These are phyloP conservation scores for Acheta domesticus DNA, from an alignment of 2,888 invertebrate species.

Conservation along the genomic window DNA sequence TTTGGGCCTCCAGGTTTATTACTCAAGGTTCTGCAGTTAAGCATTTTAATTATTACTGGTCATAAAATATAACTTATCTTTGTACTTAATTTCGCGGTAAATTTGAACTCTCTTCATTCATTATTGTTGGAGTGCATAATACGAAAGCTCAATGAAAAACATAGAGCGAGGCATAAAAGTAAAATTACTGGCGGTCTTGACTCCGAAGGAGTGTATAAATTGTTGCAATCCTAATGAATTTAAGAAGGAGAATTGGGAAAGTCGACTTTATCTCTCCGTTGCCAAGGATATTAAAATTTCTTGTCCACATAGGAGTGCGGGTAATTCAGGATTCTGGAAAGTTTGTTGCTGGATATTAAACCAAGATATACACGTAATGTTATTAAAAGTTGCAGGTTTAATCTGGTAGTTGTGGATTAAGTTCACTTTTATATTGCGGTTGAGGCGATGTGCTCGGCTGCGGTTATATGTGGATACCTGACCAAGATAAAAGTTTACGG, in stretches of 20 bases:
- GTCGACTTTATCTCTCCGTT: neutral
- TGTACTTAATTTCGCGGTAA: neutral
- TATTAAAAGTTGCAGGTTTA: constrained; percentile 10
- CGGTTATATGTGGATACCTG: neutral
- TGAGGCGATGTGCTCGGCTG: neutral
- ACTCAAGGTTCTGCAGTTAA: neutral
- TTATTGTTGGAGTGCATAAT: neutral
- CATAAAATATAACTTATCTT: neutral
- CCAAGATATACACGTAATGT: constrained; percentile 10
- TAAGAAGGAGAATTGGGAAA: constrained; percentile 1
- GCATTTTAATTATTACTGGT: neutral
- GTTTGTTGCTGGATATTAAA: constrained; percentile 11
- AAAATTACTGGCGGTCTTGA: neutral
- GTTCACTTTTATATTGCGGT: neutral
- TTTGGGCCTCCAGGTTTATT: no score
- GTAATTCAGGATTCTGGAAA: neutral
- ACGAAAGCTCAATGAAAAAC: neutral
- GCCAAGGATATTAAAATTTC: neutral
- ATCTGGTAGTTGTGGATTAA: constrained; percentile 1
- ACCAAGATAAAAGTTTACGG: constrained; percentile 7
- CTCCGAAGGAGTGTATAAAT: neutral
- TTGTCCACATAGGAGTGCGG: neutral
- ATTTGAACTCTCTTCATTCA: neutral
- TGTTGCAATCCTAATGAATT: neutral
- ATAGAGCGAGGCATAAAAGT: neutral